A percentile compares a stretch with the other conserved stretches of the same genome.
Evolutionary conservation across 2,888 invertebrate genomes (phyloP).

Genomic region (Dugesia japonica): DNA sequence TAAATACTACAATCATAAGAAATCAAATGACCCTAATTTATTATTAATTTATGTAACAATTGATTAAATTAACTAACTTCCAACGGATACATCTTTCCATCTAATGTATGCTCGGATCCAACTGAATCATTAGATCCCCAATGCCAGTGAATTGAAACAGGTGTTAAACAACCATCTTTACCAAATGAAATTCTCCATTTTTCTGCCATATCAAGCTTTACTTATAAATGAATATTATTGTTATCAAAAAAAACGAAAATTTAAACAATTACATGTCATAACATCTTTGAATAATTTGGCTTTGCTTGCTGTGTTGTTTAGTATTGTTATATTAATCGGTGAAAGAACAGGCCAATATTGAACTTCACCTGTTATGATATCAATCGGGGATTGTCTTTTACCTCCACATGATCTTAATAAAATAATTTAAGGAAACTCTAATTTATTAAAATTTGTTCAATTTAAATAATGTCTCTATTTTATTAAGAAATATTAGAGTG

Average conservation of each 20-base stretch:
- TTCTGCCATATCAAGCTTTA: background rate
- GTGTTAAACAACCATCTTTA: background rate
- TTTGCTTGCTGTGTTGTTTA: background rate
- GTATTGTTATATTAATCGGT: background rate
- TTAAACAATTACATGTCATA: background rate
- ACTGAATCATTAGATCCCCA: background rate
- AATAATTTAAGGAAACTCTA: no score
- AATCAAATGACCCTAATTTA: background rate
- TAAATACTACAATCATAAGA: background rate
- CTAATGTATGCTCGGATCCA: background rate
- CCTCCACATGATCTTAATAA: background rate
- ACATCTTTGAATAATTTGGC: background rate
- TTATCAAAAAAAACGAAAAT: no score
- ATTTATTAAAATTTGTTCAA: no score
- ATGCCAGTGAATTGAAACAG: background rate
- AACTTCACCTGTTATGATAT: background rate
- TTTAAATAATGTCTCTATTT: no score
- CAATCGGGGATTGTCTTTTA: background rate
- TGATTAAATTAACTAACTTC: background rate
- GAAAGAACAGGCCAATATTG: background rate
- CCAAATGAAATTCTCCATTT: background rate
- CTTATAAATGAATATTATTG: no score
- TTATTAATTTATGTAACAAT: no score
- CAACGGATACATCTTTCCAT: background rate
- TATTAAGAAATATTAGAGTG: no score